Conservation (phyloP, 2,797 vertebrate species). For the Benthosema pterotum region DNA sequence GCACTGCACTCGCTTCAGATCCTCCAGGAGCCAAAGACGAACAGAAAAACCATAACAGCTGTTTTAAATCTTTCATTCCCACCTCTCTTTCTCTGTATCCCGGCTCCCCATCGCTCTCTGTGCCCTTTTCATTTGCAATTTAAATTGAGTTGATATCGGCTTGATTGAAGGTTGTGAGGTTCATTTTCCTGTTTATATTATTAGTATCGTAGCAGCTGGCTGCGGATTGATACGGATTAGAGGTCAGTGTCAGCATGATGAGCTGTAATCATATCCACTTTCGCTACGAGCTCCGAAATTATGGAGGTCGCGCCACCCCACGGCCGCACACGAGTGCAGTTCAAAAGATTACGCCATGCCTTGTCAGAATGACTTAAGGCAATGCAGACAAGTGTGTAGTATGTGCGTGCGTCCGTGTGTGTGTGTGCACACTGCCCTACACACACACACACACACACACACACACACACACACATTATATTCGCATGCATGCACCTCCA, state of each 20-base stretch:
- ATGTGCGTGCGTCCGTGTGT: conserved; percentile 8
- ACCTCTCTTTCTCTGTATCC: conserved; percentile 35
- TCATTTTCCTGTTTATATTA: too few species aligned
- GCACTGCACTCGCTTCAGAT: conserved; percentile 55
- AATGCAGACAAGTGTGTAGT: conserved; percentile 2
- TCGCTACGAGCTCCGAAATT: conserved; percentile 57
- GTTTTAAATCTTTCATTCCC: conserved; percentile 37
- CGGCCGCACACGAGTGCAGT: conserved; percentile 21
- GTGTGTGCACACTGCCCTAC: not conserved
- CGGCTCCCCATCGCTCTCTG: conserved; percentile 5
- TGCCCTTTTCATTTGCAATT: not conserved
- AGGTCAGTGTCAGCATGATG: conserved; percentile 56
- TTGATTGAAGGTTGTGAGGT: too few species aligned
- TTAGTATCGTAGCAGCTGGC: conserved; percentile 46
- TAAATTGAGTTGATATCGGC: too few species aligned
- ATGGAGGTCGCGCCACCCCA: conserved; percentile 36
- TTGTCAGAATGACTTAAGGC: conserved; percentile 20
- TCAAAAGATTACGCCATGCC: not conserved
- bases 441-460: too few species aligned
- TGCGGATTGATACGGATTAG: conserved; percentile 50
- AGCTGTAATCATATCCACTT: conserved; percentile 57
- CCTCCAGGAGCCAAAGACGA: conserved; percentile 45
- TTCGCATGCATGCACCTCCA: not conserved
- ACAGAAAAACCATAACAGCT: conserved; percentile 39
- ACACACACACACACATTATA: too few species aligned